These are phyloP conservation scores for Dreissena rostriformis DNA, from an alignment of 1,140 invertebrate species.

Conservation along the genomic window DNA sequence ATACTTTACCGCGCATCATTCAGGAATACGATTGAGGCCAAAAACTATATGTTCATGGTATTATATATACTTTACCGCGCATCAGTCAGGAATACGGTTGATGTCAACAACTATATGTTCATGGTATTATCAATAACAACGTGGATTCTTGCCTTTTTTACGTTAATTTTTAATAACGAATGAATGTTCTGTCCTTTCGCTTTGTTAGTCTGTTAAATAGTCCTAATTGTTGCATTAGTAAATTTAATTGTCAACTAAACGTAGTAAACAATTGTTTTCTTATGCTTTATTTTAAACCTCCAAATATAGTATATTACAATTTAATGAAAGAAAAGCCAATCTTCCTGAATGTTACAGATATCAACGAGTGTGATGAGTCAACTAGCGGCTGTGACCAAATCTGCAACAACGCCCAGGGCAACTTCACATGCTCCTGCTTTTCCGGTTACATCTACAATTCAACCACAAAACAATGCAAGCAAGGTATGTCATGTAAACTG, in stretches of 20 bases:
- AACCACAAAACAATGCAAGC: not conserved
- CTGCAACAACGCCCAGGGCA: constrained; percentile 27
- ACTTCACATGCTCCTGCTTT: constrained; percentile 18
- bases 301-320: not conserved
- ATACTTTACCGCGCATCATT: too few relatives aligned
- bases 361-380: constrained; percentile 46
- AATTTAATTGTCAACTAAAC: too few relatives aligned
- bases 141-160: too few relatives aligned
- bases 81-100: too few relatives aligned
- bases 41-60: too few relatives aligned
- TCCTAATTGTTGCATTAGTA: not conserved
- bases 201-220: not conserved
- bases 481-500: not conserved
- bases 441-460: not conserved
- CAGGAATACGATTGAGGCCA: too few relatives aligned
- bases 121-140: too few relatives aligned
- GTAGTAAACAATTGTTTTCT: not conserved
- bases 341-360: constrained; percentile 23
- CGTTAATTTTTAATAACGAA: too few relatives aligned
- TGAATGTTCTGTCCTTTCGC: too few relatives aligned
- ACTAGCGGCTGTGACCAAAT: constrained; percentile 35
- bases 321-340: not conserved
- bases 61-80: too few relatives aligned
- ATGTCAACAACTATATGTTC: too few relatives aligned
- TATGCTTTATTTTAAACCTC: not conserved